Base-by-base conservation (phyloP, 2,113 vertebrate species). In the Mastomys coucha region DNA sequence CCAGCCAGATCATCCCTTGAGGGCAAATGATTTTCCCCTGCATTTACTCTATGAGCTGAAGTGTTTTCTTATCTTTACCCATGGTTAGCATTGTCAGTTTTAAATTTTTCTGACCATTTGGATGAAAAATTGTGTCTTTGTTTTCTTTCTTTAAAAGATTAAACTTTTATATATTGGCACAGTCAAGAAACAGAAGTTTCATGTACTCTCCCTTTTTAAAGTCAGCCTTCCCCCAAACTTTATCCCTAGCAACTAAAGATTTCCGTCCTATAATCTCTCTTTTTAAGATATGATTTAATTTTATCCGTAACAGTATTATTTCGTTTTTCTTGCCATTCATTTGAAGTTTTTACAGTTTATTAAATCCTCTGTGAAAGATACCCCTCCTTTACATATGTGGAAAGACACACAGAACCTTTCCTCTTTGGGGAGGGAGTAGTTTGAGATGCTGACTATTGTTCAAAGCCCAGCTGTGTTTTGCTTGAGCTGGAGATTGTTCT, bases 81-180 rank as follows among this genome's bases (percentile, higher is more conserved):
- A 67, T 45, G 70, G 7, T 73, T 92, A 72, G 4, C 81, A 87
- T 94, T 91, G 65, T 70, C 81, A 94, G 49, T 69, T 80, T 92
- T 81, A 22, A 58, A 72, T 60, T 20, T 95, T 84, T 94, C 28
- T 97, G 51, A 45, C 69, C 69, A 14, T 95, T 45, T 88, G 31
- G 5, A 5, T 92, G 70, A 93, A 36, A 80, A 85, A 87, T 88
- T 26, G 58, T 53, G 13, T 82, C 60, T 69, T 97, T 85, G 42
- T 93, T 96, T 94, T 31, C 56, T 51, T 93, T 84, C 7, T 87
- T 93, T 58, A 93, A 96, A 91, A 26, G 24, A 63, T 91, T 93
- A 87, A 72, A 76, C 63, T 53, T 89, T 85, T 92, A 24, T 53
- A 39, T 77, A 12, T 72, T 88, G 53, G 63, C 67, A 65, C 33